Conservation (phyloP, 2,888 invertebrate species). For the Drosophila nr. perissopoda region DNA sequence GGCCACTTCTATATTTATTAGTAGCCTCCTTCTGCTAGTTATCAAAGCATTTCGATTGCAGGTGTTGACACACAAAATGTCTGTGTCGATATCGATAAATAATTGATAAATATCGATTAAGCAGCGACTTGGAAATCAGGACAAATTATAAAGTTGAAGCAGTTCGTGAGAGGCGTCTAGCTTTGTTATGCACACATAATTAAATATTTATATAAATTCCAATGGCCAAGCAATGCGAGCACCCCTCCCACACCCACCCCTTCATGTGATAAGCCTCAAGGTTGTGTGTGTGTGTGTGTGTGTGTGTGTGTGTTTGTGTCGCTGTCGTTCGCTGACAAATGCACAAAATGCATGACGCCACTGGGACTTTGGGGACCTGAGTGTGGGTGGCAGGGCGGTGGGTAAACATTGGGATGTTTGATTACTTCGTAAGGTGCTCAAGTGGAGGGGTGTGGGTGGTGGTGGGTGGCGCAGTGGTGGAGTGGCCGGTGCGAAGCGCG, state of each 20-base stretch:
- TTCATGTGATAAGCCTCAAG: constrained; percentile 32
- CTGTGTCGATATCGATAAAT: not conserved
- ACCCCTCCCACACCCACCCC: not conserved
- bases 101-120: constrained; percentile 8
- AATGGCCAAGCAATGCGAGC: not conserved
- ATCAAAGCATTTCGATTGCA: not conserved
- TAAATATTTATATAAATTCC: constrained; percentile 14
- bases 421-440: not conserved
- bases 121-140: not conserved
- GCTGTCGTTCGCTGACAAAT: constrained; percentile 57
- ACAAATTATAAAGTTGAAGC: not conserved
- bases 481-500: constrained; percentile 35
- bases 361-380: constrained; percentile 10
- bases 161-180: not conserved
- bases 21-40: not conserved
- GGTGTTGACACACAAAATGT: not conserved
- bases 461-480: not conserved
- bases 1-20: not conserved
- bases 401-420: not conserved
- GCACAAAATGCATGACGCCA: constrained; percentile 61
- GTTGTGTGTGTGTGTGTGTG: constrained; percentile 29
- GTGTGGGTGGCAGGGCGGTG: not conserved
- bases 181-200: constrained; percentile 14
- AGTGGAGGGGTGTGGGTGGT: not conserved
- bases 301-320: constrained; percentile 16